Evolutionary conservation across 1,140 invertebrate genomes (phyloP).

Genomic region (Druon quercuslanigerum): DNA sequence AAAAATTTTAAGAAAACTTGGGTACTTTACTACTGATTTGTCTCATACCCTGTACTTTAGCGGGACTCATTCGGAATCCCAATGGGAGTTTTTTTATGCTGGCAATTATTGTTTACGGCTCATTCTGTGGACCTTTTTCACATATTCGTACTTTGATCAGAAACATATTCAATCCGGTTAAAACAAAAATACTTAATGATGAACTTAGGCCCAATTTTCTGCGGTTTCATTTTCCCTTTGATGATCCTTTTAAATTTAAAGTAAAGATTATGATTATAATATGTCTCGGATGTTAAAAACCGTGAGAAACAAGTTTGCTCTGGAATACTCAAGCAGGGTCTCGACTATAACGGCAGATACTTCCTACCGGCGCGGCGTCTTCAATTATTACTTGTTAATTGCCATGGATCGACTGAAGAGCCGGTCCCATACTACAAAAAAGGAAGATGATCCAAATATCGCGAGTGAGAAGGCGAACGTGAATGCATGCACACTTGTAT

Average conservation of each 20-base stretch:
- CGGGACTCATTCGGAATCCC: too few relatives aligned
- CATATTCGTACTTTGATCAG: too few relatives aligned
- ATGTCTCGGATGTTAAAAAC: conserved; percentile 2
- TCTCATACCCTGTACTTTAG: too few relatives aligned
- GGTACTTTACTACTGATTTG: too few relatives aligned
- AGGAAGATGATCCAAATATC: background rate
- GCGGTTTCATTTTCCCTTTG: background rate
- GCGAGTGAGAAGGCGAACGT: background rate
- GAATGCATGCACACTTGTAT: too few relatives aligned
- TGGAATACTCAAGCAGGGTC: conserved; percentile 8
- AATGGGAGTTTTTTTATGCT: too few relatives aligned
- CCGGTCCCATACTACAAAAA: conserved; percentile 16
- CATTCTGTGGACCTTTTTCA: too few relatives aligned
- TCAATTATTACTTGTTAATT: conserved; percentile 29
- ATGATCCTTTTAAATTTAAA: background rate
- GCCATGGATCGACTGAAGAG: conserved; percentile 25
- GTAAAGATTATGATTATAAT: conserved; percentile 6
- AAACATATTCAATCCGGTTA: too few relatives aligned
- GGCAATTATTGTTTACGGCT: too few relatives aligned
- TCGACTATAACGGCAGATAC: background rate
- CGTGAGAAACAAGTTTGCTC: conserved; percentile 29
- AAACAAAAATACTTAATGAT: too few relatives aligned
- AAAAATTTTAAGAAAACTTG: too few relatives aligned
- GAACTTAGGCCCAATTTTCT: too few relatives aligned
- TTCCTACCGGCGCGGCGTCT: conserved; percentile 24